Evolutionary conservation across 2,113 vertebrate genomes (phyloP).

Genomic region (Grallaria varia): DNA sequence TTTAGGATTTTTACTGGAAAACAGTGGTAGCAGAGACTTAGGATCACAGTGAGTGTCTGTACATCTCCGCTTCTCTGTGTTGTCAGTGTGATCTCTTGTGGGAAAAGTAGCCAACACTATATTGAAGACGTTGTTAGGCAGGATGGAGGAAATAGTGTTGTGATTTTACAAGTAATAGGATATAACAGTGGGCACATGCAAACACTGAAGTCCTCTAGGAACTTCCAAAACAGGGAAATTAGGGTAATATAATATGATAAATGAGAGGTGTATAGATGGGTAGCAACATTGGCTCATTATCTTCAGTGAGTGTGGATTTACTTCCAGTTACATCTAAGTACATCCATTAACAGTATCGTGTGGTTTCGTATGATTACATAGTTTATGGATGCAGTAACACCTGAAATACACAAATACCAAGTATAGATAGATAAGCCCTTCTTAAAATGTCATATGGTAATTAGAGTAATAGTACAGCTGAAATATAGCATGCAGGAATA

Average conservation of each 20-base stretch:
- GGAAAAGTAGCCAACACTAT: background rate
- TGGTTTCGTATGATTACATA: background rate
- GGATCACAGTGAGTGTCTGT: background rate
- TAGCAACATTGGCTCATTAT: background rate
- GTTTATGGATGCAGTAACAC: background rate
- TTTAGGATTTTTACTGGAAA: background rate
- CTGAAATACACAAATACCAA: background rate
- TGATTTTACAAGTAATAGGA: background rate
- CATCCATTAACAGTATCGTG: background rate
- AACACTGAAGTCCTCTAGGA: background rate
- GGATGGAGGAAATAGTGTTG: background rate
- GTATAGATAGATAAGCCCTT: background rate
- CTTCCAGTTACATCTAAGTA: background rate
- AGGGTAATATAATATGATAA: background rate
- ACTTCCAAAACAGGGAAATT: background rate
- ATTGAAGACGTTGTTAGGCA: background rate
- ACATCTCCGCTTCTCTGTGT: background rate
- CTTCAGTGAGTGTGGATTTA: background rate
- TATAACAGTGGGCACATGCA: background rate
- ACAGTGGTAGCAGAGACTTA: background rate
- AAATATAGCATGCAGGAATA: background rate
- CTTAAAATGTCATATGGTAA: background rate
- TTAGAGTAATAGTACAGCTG: background rate
- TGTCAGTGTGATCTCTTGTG: fast-evolving
- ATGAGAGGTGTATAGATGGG: background rate